Percentiles rank a stretch among this genome's conserved stretches.
Evolutionary conservation across 2,797 vertebrate genomes (phyloP).

Genomic region (Mareca penelope): DNA sequence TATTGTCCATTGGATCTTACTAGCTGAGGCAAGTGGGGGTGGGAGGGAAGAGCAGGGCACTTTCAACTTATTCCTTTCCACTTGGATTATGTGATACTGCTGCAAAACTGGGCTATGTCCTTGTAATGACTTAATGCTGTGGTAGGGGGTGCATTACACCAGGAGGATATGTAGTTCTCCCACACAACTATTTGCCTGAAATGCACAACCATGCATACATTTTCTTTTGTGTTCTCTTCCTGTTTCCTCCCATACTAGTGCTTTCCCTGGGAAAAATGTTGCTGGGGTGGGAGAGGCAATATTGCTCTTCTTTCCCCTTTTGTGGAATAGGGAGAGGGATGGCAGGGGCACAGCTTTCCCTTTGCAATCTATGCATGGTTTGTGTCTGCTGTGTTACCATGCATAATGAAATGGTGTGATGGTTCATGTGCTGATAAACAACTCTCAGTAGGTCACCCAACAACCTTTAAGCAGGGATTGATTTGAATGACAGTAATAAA

Average conservation of each 20-base stretch:
- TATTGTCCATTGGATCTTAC: neutral
- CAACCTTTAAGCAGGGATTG: neutral
- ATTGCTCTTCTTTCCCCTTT: neutral
- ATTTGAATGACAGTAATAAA: neutral
- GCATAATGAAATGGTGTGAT: neutral
- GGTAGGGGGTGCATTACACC: neutral
- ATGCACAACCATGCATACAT: neutral
- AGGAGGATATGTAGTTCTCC: neutral
- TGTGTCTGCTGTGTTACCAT: neutral
- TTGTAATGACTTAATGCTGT: neutral
- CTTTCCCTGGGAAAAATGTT: neutral
- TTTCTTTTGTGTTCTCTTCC: neutral
- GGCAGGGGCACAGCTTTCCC: neutral
- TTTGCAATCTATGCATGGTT: fast-evolving
- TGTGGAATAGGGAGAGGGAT: neutral
- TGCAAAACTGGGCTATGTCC: neutral
- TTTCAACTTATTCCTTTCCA: neutral
- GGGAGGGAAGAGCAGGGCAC: neutral
- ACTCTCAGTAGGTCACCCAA: neutral
- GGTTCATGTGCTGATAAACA: neutral
- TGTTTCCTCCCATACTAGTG: neutral
- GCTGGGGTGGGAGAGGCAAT: neutral
- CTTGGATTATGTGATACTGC: neutral
- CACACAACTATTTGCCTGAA: neutral
- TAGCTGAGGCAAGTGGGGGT: fast-evolving